Evolutionary conservation across 1,140 invertebrate genomes (phyloP), one percentile per base, ranked within the genome.

Genomic region (Steinernema khuongi): DNA sequence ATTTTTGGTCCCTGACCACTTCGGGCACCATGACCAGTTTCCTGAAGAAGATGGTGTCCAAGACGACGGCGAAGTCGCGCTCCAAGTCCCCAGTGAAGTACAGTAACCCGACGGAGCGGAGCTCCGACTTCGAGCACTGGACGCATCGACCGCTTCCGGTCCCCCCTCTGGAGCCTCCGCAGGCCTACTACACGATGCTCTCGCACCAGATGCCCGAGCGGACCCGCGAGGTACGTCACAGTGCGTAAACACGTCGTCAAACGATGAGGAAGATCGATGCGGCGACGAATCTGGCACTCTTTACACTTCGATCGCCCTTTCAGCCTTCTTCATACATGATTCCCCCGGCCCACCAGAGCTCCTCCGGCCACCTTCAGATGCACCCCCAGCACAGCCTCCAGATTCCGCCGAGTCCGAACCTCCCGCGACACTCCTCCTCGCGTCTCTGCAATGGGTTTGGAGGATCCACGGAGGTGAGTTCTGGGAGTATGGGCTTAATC

Each of bases 281-380:
- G 36, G 36, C n/a, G 36, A 7, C 50, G 19, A 17, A 4, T 4
- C 50, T n/a, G 26, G 14, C 50, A 14, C 19, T 60, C 22, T 60
- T 60, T 60, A 60, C 50, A 60, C 50, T 60, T 60, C 36, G 7
- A n/a, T 41, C 50, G 50, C 50, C 26, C 50, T 7, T 60, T 60
- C 50, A 60, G 50, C 50, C 50, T 60, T 60, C 50, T 7, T 60
- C 50, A 14, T 60, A 60, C 50, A 60, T 60, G 50, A 60, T 60
- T 60, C 50, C 50, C 4, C 26, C 50, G 11, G 14, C 7, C 4
- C 11, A 11, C 14, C 50, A 11, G 19, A 60, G 14, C 4, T 26
- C 50, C 22, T 60, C 50, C 4, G 50, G 50, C 4, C 50, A 60
- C 50, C 11, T 11, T 41, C 36, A 17, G 19, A 60, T 60, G 50